A percentile compares a stretch with the other conserved stretches of the same genome.
Conservation (phyloP, 2,797 vertebrate species). For the Halcyon leucocephala region DNA sequence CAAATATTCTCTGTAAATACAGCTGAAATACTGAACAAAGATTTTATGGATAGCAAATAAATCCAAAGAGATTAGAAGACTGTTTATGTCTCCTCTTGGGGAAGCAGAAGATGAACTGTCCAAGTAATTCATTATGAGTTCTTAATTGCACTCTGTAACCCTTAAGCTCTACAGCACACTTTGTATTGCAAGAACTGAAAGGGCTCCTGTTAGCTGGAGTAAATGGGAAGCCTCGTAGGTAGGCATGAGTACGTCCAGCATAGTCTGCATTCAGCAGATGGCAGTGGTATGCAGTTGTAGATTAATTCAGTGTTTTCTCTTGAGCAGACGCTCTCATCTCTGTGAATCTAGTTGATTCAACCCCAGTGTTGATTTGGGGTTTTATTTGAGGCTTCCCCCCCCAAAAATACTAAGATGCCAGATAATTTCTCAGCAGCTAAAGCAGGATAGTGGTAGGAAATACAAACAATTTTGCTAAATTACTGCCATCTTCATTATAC, state of each 20-base stretch:
- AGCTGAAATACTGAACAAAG: not conserved
- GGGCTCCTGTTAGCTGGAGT: not conserved
- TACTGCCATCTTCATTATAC: not conserved
- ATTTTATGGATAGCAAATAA: not conserved
- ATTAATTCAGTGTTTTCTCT: slow-evolving; percentile 31
- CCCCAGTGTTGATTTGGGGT: not conserved
- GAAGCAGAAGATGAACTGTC: not conserved
- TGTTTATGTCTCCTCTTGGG: not conserved
- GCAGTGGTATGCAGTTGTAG: slow-evolving; percentile 55
- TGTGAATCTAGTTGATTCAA: too few relatives aligned
- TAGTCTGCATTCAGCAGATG: slow-evolving; percentile 47
- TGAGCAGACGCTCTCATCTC: not conserved
- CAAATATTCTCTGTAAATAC: not conserved
- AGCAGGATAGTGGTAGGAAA: not conserved
- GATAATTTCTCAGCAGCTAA: not conserved
- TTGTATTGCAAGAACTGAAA: not conserved
- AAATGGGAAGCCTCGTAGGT: not conserved
- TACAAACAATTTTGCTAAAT: not conserved
- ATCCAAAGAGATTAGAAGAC: not conserved
- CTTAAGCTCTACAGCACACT: not conserved
- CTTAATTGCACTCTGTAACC: not conserved
- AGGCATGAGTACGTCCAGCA: not conserved
- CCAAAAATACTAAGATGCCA: not conserved
- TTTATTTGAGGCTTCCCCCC: not conserved
- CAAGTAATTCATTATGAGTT: not conserved